These are phyloP conservation scores for Euwallacea fornicatus DNA, from an alignment of 1,140 invertebrate species.

Conservation along the genomic window DNA sequence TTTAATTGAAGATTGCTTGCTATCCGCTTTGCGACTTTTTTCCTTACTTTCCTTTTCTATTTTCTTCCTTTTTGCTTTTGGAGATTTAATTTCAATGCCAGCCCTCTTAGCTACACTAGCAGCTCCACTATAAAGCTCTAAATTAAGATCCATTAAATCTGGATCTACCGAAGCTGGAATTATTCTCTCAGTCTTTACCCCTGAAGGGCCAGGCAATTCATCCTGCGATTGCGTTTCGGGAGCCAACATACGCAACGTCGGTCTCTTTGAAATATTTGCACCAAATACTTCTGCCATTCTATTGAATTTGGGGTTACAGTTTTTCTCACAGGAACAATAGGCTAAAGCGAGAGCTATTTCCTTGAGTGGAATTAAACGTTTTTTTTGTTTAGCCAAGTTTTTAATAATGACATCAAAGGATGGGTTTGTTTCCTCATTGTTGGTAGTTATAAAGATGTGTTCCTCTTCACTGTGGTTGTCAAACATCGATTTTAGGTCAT, in stretches of 20 bases:
- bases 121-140: neutral
- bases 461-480: constrained; percentile 29
- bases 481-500: constrained; percentile 20
- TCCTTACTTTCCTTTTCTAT: neutral
- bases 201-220: neutral
- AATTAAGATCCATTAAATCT: constrained; percentile 5
- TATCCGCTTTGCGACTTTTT: neutral
- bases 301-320: constrained; percentile 56
- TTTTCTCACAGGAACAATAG: constrained; percentile 54
- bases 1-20: neutral
- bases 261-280: neutral
- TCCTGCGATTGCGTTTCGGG: constrained; percentile 9
- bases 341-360: constrained; percentile 58
- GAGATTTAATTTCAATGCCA: neutral
- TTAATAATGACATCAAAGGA: constrained; percentile 34
- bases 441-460: constrained; percentile 39
- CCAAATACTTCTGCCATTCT: constrained; percentile 34
- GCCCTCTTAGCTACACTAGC: neutral
- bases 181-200: constrained; percentile 10
- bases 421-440: constrained; percentile 19
- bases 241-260: constrained; percentile 15
- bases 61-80: neutral
- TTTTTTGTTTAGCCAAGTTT: constrained; percentile 41
- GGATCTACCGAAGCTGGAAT: constrained; percentile 3
- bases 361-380: constrained; percentile 54